Percentiles rank a stretch among this genome's conserved stretches.
Evolutionary conservation across 2,113 vertebrate genomes (phyloP).

Genomic region (Chamaea fasciata): DNA sequence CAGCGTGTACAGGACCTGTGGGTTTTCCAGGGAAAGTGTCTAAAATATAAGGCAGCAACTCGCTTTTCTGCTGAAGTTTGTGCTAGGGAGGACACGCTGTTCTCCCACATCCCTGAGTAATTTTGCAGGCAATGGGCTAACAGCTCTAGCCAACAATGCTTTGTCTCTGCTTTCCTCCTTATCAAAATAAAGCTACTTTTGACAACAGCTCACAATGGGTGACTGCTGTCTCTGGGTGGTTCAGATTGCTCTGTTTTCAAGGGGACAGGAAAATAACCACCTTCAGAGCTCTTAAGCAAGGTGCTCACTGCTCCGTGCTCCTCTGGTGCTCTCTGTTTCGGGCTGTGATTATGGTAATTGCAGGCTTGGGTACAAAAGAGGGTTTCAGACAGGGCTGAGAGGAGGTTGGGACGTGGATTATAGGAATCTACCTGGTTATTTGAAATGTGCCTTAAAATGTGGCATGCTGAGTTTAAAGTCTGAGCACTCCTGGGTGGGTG

Average conservation of each 20-base stretch:
- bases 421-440: neutral
- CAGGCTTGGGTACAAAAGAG: neutral
- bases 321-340: neutral
- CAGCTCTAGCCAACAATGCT: neutral
- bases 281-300: neutral
- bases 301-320: neutral
- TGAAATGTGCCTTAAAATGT: neutral
- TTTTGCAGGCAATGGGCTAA: neutral
- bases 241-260: neutral
- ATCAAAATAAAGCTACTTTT: neutral
- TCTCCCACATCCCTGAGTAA: neutral
- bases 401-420: neutral
- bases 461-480: neutral
- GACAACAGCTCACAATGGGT: neutral
- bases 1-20: accelerated
- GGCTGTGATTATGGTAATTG: neutral
- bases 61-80: neutral
- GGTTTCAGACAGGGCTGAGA: neutral
- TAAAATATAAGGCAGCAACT: neutral
- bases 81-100: neutral
- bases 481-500: neutral
- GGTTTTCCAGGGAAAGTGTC: neutral
- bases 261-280: neutral
- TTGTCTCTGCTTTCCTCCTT: neutral
- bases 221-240: neutral